These are phyloP conservation scores for Drosophila melanosoma DNA, from an alignment of 2,888 invertebrate genomes.

Conservation along the genomic window DNA sequence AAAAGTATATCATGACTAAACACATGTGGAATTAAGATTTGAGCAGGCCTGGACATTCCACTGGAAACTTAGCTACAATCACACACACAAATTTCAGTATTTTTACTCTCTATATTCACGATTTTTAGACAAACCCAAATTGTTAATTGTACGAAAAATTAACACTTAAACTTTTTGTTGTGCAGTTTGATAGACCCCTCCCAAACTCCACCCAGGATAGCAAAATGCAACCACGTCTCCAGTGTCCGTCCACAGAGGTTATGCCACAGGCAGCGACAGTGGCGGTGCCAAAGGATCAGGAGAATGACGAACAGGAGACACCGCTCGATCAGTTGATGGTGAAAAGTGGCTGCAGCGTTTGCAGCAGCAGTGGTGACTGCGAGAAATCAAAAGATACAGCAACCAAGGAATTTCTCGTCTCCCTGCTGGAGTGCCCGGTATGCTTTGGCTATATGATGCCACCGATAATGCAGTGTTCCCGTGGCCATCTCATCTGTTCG, in stretches of 20 bases:
- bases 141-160: constrained; percentile 57
- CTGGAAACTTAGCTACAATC: constrained; percentile 27
- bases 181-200: constrained; percentile 20
- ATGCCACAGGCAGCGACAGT: constrained; percentile 11
- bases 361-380: constrained; percentile 16
- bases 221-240: constrained; percentile 53
- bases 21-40: neutral
- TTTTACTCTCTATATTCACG: constrained; percentile 15
- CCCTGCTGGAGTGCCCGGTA: constrained; percentile 98
- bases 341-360: constrained; percentile 1
- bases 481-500: constrained; percentile 98
- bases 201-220: neutral
- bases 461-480: constrained; percentile 99
- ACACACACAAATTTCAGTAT: constrained; percentile 48
- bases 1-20: neutral
- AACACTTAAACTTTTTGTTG: constrained; percentile 40
- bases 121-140: constrained; percentile 46
- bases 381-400: constrained; percentile 36
- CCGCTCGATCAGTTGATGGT: constrained; percentile 27
- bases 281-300: constrained; percentile 4
- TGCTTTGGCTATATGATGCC: constrained; percentile 99
- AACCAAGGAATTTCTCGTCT: constrained; percentile 80
- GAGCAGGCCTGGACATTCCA: constrained; percentile 44
- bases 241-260: constrained; percentile 36
- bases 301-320: constrained; percentile 12